Evolutionary conservation across 2,888 invertebrate species (phyloP), one percentile per base, ranked within the genome.

Genomic region (Dermolepida albohirtum): DNA sequence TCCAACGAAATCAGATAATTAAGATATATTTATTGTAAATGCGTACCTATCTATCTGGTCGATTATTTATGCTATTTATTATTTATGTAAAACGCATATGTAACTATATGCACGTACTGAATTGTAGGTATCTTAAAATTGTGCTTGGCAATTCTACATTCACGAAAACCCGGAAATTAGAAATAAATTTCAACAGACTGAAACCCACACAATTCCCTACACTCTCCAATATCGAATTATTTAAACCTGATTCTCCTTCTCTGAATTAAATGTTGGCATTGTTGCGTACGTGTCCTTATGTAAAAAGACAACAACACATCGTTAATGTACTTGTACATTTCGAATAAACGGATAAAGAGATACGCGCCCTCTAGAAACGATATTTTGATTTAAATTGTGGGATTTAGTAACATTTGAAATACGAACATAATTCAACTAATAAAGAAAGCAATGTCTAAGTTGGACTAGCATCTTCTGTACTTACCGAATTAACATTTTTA

Each of bases 161-260:
- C 54, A 6, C 16, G 39, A 52, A 64, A 59, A 66, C 66, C 66
- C 66, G 66, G 66, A 66, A 66, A 66, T 16, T 27, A 51, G 50
- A 59, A 34, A 66, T 66, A 66, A 66, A 66, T 66, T 66, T 66
- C 66, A 59, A 22, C 66, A 49, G 59, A n/a, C 47, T 39, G 17
- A 50, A 66, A 66, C 66, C 66, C 57, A 66, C 66, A 29, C 66
- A 22, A 6, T 34, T 34, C 34, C 27, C 41, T 22, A 10, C 22
- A 47, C 5, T 10, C 14, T 17, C 8, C 10, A 29, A 8, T 57
- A 66, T 66, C 41, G 40, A 29, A 6, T 49, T 50, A 59, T 66
- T 66, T 66, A 57, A 59, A 66, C 59, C 59, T 66, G 40, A 51
- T 59, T 47, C 59, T n/a, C 14, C 44, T 59, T 59, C 44, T 44